Percentiles rank a stretch among this genome's conserved stretches.
Evolutionary conservation across 2,113 vertebrate species (phyloP).

Genomic region (Ifrita kowaldi): DNA sequence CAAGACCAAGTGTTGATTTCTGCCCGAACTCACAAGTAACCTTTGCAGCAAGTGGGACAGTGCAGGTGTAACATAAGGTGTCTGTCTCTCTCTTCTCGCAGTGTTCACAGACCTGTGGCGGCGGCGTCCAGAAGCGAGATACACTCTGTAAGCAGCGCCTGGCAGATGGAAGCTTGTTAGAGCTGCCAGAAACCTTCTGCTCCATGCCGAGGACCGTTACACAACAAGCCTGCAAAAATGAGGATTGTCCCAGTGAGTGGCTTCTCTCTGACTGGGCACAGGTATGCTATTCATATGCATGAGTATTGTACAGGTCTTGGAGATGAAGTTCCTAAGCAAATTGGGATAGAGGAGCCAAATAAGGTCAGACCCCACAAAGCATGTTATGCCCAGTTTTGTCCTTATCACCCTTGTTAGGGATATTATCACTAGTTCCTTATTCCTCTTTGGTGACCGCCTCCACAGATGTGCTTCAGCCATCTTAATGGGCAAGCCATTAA

Average conservation of each 20-base stretch:
- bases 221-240: slow-evolving; percentile 77
- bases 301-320: background rate
- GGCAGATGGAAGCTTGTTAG: slow-evolving; percentile 88
- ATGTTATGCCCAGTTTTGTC: background rate
- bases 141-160: slow-evolving; percentile 85
- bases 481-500: background rate
- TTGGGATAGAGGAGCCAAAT: background rate
- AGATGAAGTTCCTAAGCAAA: background rate
- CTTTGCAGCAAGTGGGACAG: background rate
- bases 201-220: slow-evolving; percentile 62
- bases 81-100: slow-evolving; percentile 32
- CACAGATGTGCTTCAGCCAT: background rate
- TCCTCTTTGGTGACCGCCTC: background rate
- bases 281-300: slow-evolving; percentile 65
- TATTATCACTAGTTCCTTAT: background rate
- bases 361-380: background rate
- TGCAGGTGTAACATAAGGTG: background rate
- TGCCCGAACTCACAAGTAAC: background rate
- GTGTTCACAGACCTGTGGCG: slow-evolving; percentile 89
- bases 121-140: slow-evolving; percentile 80
- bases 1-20: background rate
- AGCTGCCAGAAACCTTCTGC: slow-evolving; percentile 88
- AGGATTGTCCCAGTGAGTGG: slow-evolving; percentile 86
- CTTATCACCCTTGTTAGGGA: background rate
- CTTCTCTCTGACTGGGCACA: slow-evolving; percentile 86